phyloP scores from a whole-genome alignment of 2,113 vertebrate genomes.

The Loxodonta africana region DNA sequence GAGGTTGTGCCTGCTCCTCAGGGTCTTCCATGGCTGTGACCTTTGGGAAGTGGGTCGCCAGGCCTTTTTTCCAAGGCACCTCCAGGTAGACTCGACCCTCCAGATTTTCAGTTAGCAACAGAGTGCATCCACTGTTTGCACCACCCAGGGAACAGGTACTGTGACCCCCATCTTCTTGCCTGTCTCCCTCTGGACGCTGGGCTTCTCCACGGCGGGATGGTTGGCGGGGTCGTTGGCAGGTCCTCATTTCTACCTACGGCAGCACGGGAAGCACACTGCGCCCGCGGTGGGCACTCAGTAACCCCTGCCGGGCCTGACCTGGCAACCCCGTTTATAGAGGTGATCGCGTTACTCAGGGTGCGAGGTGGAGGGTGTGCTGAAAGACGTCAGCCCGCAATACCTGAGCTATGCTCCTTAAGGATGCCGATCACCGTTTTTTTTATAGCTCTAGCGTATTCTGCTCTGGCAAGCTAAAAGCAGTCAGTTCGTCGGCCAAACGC shows the following conservation, averaged over 20 bases:
- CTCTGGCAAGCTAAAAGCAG: not conserved
- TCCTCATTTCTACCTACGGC: fast-evolving
- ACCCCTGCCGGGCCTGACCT: not conserved
- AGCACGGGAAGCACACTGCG: fast-evolving
- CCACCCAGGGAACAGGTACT: not conserved
- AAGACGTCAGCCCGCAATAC: fast-evolving
- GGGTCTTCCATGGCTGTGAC: too few species aligned
- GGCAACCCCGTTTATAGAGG: not conserved
- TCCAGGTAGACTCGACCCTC: not conserved
- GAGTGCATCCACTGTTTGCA: not conserved
- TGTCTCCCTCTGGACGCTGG: too few species aligned
- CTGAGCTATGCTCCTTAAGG: not conserved
- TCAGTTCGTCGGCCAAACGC: fast-evolving
- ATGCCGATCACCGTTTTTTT: not conserved
- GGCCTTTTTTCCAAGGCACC: too few species aligned
- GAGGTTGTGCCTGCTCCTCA: too few species aligned
- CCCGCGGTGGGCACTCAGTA: fast-evolving
- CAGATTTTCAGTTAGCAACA: not conserved
- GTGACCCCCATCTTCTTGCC: not conserved
- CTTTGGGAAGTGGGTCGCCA: too few species aligned
- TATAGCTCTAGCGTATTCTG: fast-evolving
- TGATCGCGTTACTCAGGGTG: fast-evolving
- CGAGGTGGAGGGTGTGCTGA: fast-evolving
- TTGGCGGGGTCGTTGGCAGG: fast-evolving
- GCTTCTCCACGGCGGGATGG: fast-evolving